Base-by-base conservation (phyloP, 2,113 vertebrate genomes). In the Oreotrochilus melanogaster region DNA sequence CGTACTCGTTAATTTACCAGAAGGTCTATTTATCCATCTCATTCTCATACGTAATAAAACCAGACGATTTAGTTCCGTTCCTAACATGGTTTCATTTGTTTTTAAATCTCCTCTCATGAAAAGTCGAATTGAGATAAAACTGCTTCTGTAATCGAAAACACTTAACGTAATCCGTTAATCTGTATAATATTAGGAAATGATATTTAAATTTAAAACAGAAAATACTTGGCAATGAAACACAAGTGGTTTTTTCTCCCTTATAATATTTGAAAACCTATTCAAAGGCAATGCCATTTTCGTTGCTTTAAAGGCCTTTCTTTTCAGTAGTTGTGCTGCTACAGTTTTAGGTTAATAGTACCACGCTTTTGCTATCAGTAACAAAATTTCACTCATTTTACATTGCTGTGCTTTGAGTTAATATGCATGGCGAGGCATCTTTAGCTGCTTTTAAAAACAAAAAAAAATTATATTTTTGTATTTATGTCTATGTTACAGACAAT, bases 1-100 rank as follows among this genome's bases (percentile, higher is more conserved):
- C 95, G 78, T 97, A 96, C 97, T 96, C 51, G 95, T 98, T 98
- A 97, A 97, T 98, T 97, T 97, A 97, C 92, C 53, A 2, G 97
- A 96, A 97, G 95, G 78, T 95, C 97, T 98, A 97, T 97, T 98
- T 98, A 98, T 98, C 96, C 97, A 98, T 98, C 96, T 98, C 97
- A 98, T 98, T 98, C 95, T 95, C 98, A 98, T 97, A 97, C n/a
- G 90, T 98, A 97, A 97, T 97, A 96, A 95, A 96, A 2, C 94
- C 95, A 97, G 96, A 95, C 39, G 5, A 93, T 95, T 96, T 96
- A 96, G 97, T 97, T 97, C 90, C 95, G 91, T 97, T 97, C 96
- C 98, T 98, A 98, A 99, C 98, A 98, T 98, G 98, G 97, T 98
- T 98, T 98, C 98, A 98, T 98, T 97, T 97, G 35, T 8, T 98